A percentile compares a stretch with the other conserved stretches of the same genome.
Conservation (phyloP, 2,113 vertebrate genomes). For the Peucedramus taeniatus region DNA sequence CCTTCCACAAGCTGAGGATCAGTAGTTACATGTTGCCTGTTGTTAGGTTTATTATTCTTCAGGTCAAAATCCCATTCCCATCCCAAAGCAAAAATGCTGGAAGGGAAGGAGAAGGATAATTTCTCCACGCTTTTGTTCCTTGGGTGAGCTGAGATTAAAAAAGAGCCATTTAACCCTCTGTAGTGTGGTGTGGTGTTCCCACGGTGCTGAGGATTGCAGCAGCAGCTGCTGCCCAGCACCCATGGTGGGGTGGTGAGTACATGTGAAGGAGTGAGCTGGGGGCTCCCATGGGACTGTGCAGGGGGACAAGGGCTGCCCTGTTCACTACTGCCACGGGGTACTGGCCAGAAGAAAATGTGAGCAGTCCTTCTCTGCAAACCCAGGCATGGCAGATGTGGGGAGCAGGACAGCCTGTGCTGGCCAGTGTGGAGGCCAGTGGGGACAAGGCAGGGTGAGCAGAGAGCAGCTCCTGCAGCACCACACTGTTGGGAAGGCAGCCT, state of each 20-base stretch:
- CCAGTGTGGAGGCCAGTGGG: not conserved
- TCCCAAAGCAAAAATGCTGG: not conserved
- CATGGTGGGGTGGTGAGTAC: not conserved
- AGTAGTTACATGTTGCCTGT: not conserved
- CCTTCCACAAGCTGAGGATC: not conserved
- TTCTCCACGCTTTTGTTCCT: not conserved
- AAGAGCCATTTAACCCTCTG: not conserved
- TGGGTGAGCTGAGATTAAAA: not conserved
- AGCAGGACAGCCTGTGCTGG: not conserved
- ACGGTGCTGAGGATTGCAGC: not conserved
- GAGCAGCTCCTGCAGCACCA: not conserved
- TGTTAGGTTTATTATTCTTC: not conserved
- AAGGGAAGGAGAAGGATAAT: not conserved
- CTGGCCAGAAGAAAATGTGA: not conserved
- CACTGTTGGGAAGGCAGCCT: not conserved
- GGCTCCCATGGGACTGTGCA: fast-evolving
- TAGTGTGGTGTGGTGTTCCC: not conserved
- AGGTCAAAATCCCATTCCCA: not conserved
- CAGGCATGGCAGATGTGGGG: not conserved
- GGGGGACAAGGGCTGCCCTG: not conserved
- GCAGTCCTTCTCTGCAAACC: not conserved
- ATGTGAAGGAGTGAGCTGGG: not conserved
- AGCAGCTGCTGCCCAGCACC: not conserved
- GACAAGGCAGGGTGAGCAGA: not conserved
- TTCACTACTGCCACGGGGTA: not conserved